Evolutionary conservation across 2,113 vertebrate genomes (phyloP), one percentile per base, ranked within the genome.

Genomic region (Neotoma lepida): DNA sequence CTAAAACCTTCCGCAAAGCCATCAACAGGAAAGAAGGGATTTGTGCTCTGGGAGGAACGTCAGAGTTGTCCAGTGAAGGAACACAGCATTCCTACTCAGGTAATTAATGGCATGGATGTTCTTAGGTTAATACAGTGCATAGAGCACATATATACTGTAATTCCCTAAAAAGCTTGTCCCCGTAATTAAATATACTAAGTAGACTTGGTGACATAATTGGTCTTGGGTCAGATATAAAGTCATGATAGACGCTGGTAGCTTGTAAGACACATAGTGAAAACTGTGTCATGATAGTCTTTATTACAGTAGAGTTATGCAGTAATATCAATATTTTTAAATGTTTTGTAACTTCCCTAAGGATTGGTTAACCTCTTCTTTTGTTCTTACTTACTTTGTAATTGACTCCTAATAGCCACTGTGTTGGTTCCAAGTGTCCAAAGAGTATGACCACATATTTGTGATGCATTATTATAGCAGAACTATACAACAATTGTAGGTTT

Each of bases 1-100:
- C 99, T 1, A 98, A 99, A 96, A 98, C 98, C 0, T 99, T 99
- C 98, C 97, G 98, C 71, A 99, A 98, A 95, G 99, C 99, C 26
- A 99, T 99, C 97, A 99, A 99, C 97, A 98, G 99, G 82, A 99
- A 99, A 97, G 99, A 99, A 91, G 99, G 99, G 2, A 99, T 99
- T 84, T 99, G 99, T 64, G 99, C 99, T 4, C 99, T 99, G 0
- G 99, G 99, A 17, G 99, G 99, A 39, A 99, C 99, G 49, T 99
- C 99, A 0, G 98, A 99, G 93, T 97, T 99, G 95, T 99, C 99
- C 77, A 99, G 99, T 0, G 99, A 98, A 97, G 99, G 99, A 71
- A 99, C 99, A 0, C 99, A 99, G 84, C 99, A 99, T 96, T 99
- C 99, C 0, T 99, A 99, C 93, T 99, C 98, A 98, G 98, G 98